A percentile compares a stretch with the other conserved stretches of the same genome.
phyloP scores from a whole-genome alignment of 2,888 invertebrate species.

The Pelosia muscerda region DNA sequence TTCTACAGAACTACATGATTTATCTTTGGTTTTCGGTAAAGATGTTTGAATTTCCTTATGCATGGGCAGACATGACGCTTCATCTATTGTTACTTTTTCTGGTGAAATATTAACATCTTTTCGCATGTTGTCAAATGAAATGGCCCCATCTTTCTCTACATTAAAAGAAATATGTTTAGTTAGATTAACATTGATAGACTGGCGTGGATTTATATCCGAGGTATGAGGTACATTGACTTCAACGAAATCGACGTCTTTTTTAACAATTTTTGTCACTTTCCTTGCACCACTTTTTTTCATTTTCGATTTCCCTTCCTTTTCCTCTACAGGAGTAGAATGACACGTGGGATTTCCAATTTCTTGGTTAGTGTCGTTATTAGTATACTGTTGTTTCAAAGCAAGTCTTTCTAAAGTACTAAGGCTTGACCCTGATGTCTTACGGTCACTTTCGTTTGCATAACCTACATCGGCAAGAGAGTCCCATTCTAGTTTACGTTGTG shows the following conservation, averaged over 20 bases:
- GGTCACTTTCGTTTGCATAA: constrained; percentile 88
- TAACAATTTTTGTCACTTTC: constrained; percentile 74
- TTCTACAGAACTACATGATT: constrained; percentile 27
- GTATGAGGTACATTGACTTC: constrained; percentile 73
- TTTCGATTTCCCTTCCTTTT: constrained; percentile 65
- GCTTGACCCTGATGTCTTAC: constrained; percentile 79
- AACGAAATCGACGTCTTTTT: constrained; percentile 75
- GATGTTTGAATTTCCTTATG: constrained; percentile 81
- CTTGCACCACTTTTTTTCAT: constrained; percentile 65
- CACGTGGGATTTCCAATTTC: constrained; percentile 81
- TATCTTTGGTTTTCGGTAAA: constrained; percentile 52
- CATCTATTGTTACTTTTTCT: constrained; percentile 60
- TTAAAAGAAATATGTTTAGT: constrained; percentile 83
- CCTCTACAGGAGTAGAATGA: constrained; percentile 84
- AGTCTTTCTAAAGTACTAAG: constrained; percentile 89
- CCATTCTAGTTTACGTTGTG: constrained; percentile 93
- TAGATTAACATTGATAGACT: constrained; percentile 78
- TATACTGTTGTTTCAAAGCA: constrained; percentile 84
- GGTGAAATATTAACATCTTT: constrained; percentile 68
- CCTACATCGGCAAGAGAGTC: constrained; percentile 96
- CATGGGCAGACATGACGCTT: constrained; percentile 51
- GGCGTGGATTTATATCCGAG: constrained; percentile 57
- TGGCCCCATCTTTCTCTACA: constrained; percentile 75
- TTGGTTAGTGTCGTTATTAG: constrained; percentile 74
- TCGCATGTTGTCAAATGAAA: constrained; percentile 66